Evolutionary conservation across 1,140 invertebrate species (phyloP).

Genomic region (Zaprionus davidi): DNA sequence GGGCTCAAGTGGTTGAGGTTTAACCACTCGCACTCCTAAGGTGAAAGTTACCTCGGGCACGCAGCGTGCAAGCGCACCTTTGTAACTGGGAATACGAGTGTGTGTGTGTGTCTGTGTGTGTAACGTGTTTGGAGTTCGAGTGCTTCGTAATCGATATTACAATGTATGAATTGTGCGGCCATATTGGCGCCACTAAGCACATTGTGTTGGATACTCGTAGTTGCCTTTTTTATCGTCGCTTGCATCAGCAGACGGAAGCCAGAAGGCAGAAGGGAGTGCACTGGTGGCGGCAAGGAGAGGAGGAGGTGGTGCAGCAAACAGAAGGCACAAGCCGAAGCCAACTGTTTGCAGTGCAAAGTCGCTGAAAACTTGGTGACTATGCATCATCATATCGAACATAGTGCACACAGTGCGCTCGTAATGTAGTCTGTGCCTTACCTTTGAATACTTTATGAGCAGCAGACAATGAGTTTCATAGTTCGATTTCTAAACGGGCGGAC

Average conservation of each 20-base stretch:
- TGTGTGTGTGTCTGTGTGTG: conserved; percentile 17
- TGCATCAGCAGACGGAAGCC: conserved; percentile 45
- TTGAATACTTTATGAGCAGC: conserved; percentile 44
- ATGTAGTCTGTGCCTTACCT: conserved; percentile 15
- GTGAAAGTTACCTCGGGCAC: conserved; percentile 22
- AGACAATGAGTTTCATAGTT: conserved; percentile 41
- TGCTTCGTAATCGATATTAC: conserved; percentile 79
- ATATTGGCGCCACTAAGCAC: conserved; percentile 51
- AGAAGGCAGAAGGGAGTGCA: background rate
- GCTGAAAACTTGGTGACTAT: conserved; percentile 42
- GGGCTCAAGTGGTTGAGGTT: conserved; percentile 46
- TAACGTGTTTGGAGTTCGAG: conserved; percentile 58
- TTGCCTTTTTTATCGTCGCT: conserved; percentile 59
- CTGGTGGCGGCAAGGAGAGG: background rate
- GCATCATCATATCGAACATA: conserved; percentile 37
- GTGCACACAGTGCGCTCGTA: background rate
- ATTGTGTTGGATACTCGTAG: conserved; percentile 64
- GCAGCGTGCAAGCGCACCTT: background rate
- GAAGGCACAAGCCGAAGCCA: background rate
- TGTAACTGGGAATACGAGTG: background rate
- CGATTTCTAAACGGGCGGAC: conserved; percentile 15
- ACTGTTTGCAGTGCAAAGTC: conserved; percentile 52
- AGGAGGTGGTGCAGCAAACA: background rate
- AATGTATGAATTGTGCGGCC: conserved; percentile 64
- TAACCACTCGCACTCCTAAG: conserved; percentile 17